Evolutionary conservation across 1,140 invertebrate species (phyloP).

Genomic region (Penaeus vannamei): DNA sequence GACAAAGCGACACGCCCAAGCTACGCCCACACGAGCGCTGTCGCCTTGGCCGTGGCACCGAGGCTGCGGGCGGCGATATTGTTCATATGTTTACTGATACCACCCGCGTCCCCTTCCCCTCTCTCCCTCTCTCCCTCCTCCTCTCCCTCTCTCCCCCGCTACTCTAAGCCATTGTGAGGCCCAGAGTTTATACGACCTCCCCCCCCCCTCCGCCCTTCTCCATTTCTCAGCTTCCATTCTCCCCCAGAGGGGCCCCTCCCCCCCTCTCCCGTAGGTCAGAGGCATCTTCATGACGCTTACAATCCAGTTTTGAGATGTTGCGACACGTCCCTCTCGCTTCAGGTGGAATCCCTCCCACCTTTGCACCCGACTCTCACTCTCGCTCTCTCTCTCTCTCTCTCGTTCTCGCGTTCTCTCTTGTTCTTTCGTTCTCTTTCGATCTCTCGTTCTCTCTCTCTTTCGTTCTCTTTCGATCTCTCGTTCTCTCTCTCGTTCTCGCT

Average conservation of each 20-base stretch:
- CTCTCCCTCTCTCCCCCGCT: background rate
- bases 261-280: no score
- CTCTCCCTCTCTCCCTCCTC: background rate
- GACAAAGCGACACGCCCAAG: background rate
- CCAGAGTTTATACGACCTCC: no score
- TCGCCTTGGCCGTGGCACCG: background rate
- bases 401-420: background rate
- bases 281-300: no score
- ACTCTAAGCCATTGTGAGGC: background rate
- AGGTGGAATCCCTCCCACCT: background rate
- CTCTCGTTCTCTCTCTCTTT: background rate
- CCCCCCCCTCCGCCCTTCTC: background rate
- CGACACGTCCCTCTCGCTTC: background rate
- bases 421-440: background rate
- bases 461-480: background rate
- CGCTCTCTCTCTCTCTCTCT: background rate
- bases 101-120: background rate
- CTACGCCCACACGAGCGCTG: background rate
- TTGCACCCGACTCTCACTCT: background rate
- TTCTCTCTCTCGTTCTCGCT: background rate
- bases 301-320: no score
- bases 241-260: no score
- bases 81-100: background rate
- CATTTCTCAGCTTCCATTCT: background rate
- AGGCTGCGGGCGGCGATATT: background rate